Evolutionary conservation across 2,888 invertebrate species (phyloP).

Genomic region (Cataglyphis albicans): DNA sequence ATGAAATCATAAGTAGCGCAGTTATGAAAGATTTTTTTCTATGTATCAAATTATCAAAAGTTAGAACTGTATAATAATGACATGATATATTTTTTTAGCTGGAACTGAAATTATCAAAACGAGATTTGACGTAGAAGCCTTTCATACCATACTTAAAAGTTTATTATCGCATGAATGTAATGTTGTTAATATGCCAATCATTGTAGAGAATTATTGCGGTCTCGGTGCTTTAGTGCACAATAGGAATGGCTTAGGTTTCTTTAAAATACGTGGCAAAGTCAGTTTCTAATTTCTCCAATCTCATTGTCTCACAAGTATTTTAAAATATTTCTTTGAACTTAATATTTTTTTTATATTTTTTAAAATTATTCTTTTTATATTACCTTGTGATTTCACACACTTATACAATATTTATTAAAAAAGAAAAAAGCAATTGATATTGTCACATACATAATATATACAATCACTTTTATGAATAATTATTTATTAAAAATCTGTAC

Average conservation of each 20-base stretch:
- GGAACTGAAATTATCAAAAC: conserved; percentile 78
- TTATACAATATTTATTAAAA: conserved; percentile 25
- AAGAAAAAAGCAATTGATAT: conserved; percentile 5
- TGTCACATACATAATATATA: background rate
- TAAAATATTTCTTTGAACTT: conserved; percentile 5
- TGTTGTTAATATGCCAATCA: conserved; percentile 90
- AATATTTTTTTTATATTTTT: conserved; percentile 11
- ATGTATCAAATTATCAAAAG: background rate
- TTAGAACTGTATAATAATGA: conserved; percentile 13
- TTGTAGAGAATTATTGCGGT: conserved; percentile 93
- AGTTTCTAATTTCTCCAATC: conserved; percentile 89
- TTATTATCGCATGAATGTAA: conserved; percentile 86
- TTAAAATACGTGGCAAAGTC: conserved; percentile 94
- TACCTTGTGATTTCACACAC: background rate
- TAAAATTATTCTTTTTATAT: background rate
- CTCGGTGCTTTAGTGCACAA: conserved; percentile 93
- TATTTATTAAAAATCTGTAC: conserved; percentile 5
- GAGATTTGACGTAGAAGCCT: conserved; percentile 80
- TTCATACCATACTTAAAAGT: conserved; percentile 77
- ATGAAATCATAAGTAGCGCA: background rate
- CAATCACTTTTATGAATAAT: conserved; percentile 1
- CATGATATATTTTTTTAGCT: conserved; percentile 40
- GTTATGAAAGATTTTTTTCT: background rate
- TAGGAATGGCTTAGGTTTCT: conserved; percentile 94
- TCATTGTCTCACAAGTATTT: background rate